A percentile compares a stretch with the other conserved stretches of the same genome.
Evolutionary conservation across 2,888 invertebrate genomes (phyloP).

Genomic region (Cheilosia vernalis): DNA sequence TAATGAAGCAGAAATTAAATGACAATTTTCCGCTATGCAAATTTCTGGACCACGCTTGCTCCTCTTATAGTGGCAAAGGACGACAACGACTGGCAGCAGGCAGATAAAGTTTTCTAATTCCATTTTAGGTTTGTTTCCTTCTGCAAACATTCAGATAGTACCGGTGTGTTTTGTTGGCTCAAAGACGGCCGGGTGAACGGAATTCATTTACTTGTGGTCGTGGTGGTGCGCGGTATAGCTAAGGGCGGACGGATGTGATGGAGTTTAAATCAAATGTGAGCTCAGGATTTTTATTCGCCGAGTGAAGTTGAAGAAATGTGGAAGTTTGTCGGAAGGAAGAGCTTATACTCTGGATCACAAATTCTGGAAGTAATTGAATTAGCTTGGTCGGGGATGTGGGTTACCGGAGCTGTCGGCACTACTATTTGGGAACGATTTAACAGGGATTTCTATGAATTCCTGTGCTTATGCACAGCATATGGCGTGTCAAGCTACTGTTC

Average conservation of each 20-base stretch:
- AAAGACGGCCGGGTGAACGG: neutral
- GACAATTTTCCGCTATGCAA: conserved; percentile 62
- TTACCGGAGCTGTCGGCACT: neutral
- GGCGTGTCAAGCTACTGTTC: conserved; percentile 10
- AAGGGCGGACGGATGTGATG: neutral
- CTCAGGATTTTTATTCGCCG: conserved; percentile 9
- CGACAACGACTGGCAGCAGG: conserved; percentile 8
- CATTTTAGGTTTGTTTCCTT: conserved; percentile 59
- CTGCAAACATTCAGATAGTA: conserved; percentile 47
- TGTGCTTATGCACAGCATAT: neutral
- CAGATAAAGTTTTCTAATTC: conserved; percentile 71
- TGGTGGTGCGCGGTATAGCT: neutral
- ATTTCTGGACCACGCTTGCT: conserved; percentile 26
- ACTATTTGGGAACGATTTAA: conserved; percentile 25
- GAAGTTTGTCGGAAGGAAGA: conserved; percentile 8
- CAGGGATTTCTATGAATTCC: neutral
- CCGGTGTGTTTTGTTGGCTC: neutral
- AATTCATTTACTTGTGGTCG: neutral
- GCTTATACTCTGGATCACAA: conserved; percentile 19
- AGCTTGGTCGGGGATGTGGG: conserved; percentile 11
- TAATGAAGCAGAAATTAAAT: conserved; percentile 68
- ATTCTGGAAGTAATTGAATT: conserved; percentile 43
- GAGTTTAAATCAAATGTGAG: conserved; percentile 35
- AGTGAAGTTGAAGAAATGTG: neutral
- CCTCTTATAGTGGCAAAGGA: neutral